phyloP scores from a whole-genome alignment of 2,113 vertebrate genomes.

The Microcebus murinus region DNA sequence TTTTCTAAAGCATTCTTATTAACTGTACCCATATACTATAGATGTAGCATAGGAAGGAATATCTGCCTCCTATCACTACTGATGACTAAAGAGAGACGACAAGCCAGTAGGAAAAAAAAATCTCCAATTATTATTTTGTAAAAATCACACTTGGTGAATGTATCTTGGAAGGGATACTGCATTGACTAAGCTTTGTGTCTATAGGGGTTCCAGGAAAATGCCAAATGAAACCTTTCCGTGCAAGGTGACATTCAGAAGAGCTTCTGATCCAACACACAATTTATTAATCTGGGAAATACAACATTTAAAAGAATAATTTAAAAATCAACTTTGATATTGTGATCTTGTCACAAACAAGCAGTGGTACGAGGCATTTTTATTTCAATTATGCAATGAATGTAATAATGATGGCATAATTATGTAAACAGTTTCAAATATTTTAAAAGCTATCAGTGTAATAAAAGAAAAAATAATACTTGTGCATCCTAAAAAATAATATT shows the following conservation, averaged over 20 bases:
- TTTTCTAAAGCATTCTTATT: background rate
- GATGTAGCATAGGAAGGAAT: background rate
- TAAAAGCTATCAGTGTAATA: background rate
- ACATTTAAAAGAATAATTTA: background rate
- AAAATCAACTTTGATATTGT: background rate
- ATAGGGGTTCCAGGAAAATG: background rate
- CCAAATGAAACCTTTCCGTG: background rate
- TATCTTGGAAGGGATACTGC: background rate
- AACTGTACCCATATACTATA: background rate
- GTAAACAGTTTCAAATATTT: background rate
- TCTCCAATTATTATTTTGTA: background rate
- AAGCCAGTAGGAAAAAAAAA: background rate
- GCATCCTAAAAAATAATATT: background rate
- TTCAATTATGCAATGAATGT: background rate
- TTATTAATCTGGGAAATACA: background rate
- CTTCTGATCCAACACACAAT: background rate
- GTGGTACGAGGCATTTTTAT: background rate
- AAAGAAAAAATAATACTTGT: background rate
- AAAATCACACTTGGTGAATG: background rate
- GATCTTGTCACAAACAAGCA: background rate
- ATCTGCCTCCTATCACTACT: background rate
- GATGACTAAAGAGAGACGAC: background rate
- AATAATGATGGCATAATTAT: background rate
- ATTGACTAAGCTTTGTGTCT: background rate
- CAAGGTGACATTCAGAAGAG: conserved; percentile 38